Percentiles rank a stretch among this genome's conserved stretches.
phyloP scores from a whole-genome alignment of 2,888 invertebrate species.

The Conops quadrifasciatus region DNA sequence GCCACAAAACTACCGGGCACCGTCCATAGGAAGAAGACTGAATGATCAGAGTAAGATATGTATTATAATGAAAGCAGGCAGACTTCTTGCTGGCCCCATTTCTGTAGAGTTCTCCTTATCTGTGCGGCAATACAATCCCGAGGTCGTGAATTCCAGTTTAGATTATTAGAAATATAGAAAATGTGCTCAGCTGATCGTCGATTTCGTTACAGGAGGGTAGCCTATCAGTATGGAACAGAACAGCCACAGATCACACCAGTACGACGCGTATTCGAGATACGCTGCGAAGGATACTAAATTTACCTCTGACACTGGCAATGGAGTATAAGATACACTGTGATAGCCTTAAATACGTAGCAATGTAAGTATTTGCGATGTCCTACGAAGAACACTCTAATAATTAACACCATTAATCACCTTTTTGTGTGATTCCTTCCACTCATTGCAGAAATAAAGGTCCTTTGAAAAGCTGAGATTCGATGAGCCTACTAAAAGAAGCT shows the following conservation, averaged over 20 bases:
- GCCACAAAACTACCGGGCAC: too few relatives aligned
- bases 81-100: too few relatives aligned
- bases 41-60: too few relatives aligned
- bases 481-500: conserved; percentile 55
- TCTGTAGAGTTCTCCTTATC: too few relatives aligned
- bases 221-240: conserved; percentile 96
- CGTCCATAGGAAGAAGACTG: too few relatives aligned
- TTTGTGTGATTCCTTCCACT: conserved; percentile 36
- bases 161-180: conserved; percentile 6
- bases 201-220: conserved; percentile 81
- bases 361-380: conserved; percentile 56
- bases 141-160: conserved; percentile 19
- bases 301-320: conserved; percentile 90
- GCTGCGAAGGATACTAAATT: conserved; percentile 90
- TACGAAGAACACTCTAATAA: background rate
- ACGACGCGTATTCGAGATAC: conserved; percentile 94
- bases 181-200: conserved; percentile 11
- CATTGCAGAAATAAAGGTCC: conserved; percentile 63
- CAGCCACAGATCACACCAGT: conserved; percentile 87
- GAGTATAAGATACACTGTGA: conserved; percentile 91
- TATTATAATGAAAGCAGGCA: too few relatives aligned
- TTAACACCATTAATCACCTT: conserved; percentile 17
- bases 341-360: conserved; percentile 77
- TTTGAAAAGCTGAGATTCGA: conserved; percentile 65
- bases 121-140: too few relatives aligned